A percentile compares a stretch with the other conserved stretches of the same genome.
Evolutionary conservation across 2,888 invertebrate genomes (phyloP).

Genomic region (Torymus texanus): DNA sequence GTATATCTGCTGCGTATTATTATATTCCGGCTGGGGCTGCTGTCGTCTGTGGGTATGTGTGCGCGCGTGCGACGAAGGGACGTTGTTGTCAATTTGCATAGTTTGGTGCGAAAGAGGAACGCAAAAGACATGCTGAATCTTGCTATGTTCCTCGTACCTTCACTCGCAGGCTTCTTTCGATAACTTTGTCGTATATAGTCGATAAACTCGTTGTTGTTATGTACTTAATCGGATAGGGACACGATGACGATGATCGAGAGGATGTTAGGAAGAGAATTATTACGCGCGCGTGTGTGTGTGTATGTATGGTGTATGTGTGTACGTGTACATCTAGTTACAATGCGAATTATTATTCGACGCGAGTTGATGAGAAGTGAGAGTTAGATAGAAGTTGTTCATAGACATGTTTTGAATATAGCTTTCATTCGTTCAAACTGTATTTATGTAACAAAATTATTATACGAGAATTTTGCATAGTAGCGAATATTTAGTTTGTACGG

Average conservation of each 20-base stretch:
- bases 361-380: conserved; percentile 8
- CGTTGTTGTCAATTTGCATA: conserved; percentile 40
- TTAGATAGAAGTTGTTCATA: conserved; percentile 5
- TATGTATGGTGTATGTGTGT: neutral
- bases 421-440: neutral
- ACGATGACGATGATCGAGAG: conserved; percentile 2
- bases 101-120: neutral
- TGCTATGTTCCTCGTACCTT: conserved; percentile 32
- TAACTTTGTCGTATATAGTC: conserved; percentile 5
- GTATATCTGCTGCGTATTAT: too few relatives aligned
- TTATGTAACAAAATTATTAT: conserved; percentile 10
- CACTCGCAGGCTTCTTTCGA: conserved; percentile 36
- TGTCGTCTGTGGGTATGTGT: conserved; percentile 29
- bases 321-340: too few relatives aligned
- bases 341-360: neutral
- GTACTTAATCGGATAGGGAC: neutral
- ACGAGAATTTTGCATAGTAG: too few relatives aligned
- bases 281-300: conserved; percentile 4
- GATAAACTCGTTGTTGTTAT: conserved; percentile 26
- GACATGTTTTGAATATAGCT: neutral
- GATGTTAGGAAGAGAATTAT: neutral
- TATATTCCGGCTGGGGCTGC: conserved; percentile 12
- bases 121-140: neutral
- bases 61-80: neutral
- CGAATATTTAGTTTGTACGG: neutral